phyloP scores from a whole-genome alignment of 2,888 invertebrate genomes.

The Acleris emargana region DNA sequence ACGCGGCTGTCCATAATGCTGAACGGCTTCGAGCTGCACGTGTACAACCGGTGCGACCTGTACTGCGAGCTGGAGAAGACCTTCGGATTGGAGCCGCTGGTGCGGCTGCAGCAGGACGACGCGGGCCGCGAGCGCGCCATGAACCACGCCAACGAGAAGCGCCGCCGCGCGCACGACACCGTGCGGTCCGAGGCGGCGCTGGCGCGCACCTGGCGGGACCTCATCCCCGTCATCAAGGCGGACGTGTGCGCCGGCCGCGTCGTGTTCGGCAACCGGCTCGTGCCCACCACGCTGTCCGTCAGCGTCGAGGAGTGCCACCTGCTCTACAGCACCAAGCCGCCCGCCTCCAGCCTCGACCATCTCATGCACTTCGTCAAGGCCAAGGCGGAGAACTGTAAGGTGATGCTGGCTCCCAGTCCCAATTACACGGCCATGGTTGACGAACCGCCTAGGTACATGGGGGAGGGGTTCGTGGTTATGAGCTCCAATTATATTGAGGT shows the following conservation, averaged over 20 bases:
- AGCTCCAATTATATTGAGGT: conserved; percentile 97
- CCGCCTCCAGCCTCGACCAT: conserved; percentile 95
- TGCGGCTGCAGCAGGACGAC: conserved; percentile 86
- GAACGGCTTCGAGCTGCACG: conserved; percentile 97
- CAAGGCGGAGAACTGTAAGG: conserved; percentile 97
- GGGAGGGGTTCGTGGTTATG: conserved; percentile 98
- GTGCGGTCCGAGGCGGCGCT: conserved; percentile 91
- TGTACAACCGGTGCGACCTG: conserved; percentile 95
- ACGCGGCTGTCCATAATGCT: conserved; percentile 95
- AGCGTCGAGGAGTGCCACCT: conserved; percentile 97
- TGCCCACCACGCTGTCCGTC: conserved; percentile 96
- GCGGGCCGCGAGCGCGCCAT: conserved; percentile 83
- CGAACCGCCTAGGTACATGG: conserved; percentile 98
- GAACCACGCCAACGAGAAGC: conserved; percentile 85
- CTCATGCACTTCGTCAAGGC: conserved; percentile 98
- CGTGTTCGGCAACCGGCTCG: conserved; percentile 96
- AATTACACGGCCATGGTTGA: conserved; percentile 97
- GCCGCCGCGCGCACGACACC: conserved; percentile 76
- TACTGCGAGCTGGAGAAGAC: conserved; percentile 94
- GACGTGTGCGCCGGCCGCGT: conserved; percentile 96
- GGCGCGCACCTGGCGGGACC: conserved; percentile 96
- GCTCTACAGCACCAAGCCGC: conserved; percentile 97
- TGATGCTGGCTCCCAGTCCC: conserved; percentile 97
- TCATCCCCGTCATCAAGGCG: conserved; percentile 97
- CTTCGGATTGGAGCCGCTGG: conserved; percentile 92